phyloP scores from a whole-genome alignment of 2,797 vertebrate genomes.

The Anas flavirostris region DNA sequence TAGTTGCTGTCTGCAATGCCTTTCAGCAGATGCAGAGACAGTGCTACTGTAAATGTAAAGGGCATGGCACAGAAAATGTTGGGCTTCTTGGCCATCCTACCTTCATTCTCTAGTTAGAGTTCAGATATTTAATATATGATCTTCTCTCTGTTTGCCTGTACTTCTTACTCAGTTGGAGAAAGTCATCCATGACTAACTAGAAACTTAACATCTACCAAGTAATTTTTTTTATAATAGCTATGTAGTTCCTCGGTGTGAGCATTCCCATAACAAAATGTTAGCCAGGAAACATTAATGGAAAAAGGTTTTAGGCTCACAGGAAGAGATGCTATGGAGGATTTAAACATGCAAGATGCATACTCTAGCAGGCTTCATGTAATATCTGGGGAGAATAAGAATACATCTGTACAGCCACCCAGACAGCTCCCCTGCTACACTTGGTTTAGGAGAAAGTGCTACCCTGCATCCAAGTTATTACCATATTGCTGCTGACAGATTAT shows the following conservation, averaged over 20 bases:
- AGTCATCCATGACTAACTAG: not conserved
- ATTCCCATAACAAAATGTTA: not conserved
- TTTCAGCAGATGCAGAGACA: not conserved
- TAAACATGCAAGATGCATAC: fast-evolving
- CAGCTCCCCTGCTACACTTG: not conserved
- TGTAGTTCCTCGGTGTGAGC: not conserved
- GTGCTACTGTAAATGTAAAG: not conserved
- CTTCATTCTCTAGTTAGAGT: not conserved
- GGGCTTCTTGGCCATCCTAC: not conserved
- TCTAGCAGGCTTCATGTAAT: not conserved
- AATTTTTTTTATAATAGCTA: not conserved
- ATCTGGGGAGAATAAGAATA: not conserved
- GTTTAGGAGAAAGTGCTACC: not conserved
- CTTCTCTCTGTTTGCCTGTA: not conserved
- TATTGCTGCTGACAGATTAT: constrained; percentile 18
- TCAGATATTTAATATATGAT: not conserved
- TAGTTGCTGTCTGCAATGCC: not conserved
- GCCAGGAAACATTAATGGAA: not conserved
- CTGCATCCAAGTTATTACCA: not conserved
- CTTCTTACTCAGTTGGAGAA: not conserved
- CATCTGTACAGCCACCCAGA: fast-evolving
- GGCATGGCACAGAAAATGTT: not conserved
- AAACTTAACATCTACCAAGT: not conserved
- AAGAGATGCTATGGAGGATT: not conserved
- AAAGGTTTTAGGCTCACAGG: not conserved